Evolutionary conservation across 2,797 vertebrate species (phyloP), one percentile per base, ranked within the genome.

Genomic region (Helostoma temminkii): DNA sequence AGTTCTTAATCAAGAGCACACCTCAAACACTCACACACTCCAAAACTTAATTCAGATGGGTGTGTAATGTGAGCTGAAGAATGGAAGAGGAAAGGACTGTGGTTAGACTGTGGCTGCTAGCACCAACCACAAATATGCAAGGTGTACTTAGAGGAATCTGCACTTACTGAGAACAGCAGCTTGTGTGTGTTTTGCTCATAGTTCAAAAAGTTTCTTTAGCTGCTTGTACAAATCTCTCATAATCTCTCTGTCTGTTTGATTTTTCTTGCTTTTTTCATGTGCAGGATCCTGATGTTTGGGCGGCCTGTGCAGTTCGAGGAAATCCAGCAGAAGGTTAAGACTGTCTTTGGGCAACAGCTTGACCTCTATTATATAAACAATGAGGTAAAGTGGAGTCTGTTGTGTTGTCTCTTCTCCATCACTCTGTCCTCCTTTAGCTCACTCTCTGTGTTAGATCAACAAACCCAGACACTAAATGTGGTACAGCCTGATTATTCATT

Each of bases 301-400:
- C 94, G 97, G 39, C 97, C 97, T 0, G 96, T 99, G 77, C 95
- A 94, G 83, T 97, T 96, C 6, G 97, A 98, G 76, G 97, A 98
- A 34, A 93, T 99, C 87, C 95, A 96, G 56, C 96, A 95, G 93
- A 99, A 99, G 88, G 96, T 98, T 76, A 95, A 96, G 87, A 86
- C 92, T 3, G 96, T 96, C 22, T 99, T 98, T 81, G 96, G 97
- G 45, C 97, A 98, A 85, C 95, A 94, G 64, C 91, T 99, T 21
- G 96, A 97, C 81, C 95, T 98, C 41, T 94, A 98, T 92, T 99
- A 98, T 77, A 96, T 98, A 95, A 98, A 98, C 92, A 98, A 97
- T 22, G 97, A 99, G 96, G 97, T 98, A 90, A 82, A 71, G 58
- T 24, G 15, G 39, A n/a, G 37, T 10, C 41, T 41, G 11, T 9